phyloP scores from a whole-genome alignment of 1,140 invertebrate genomes.

The Neuroterus valhalla region DNA sequence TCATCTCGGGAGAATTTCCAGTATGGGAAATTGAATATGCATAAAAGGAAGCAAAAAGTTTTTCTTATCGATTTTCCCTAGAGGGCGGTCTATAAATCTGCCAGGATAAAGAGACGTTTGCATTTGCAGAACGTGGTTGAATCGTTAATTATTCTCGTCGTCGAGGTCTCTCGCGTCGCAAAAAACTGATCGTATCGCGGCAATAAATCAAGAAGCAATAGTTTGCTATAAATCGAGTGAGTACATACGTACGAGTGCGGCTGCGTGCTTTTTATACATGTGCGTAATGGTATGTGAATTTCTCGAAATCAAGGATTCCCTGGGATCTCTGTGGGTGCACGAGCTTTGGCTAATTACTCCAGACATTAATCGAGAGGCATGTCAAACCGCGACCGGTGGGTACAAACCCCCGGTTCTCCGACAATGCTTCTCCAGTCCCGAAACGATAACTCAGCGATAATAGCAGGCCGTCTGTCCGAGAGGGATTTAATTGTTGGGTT shows the following conservation, averaged over 20 bases:
- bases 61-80: not conserved
- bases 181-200: constrained; percentile 11
- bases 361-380: constrained; percentile 62
- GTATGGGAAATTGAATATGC: no score
- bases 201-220: constrained; percentile 27
- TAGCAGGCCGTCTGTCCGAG: constrained; percentile 65
- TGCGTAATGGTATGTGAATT: constrained; percentile 4
- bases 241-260: not conserved
- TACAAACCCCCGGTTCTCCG: constrained; percentile 46
- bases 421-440: constrained; percentile 55
- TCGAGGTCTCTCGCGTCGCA: not conserved
- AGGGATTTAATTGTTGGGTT: constrained; percentile 71
- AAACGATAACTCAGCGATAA: constrained; percentile 71
- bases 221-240: constrained; percentile 9
- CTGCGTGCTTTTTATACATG: not conserved
- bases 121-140: constrained; percentile 4
- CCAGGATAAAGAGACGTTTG: not conserved
- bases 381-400: constrained; percentile 45
- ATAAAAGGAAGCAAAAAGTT: no score
- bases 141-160: constrained; percentile 28
- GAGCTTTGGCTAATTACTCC: constrained; percentile 54
- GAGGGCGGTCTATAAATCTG: not conserved
- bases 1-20: no score
- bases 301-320: constrained; percentile 27
- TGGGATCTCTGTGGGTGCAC: constrained; percentile 27